These are phyloP conservation scores for Eurypyga helias DNA, from an alignment of 2,113 vertebrate genomes.

Conservation along the genomic window DNA sequence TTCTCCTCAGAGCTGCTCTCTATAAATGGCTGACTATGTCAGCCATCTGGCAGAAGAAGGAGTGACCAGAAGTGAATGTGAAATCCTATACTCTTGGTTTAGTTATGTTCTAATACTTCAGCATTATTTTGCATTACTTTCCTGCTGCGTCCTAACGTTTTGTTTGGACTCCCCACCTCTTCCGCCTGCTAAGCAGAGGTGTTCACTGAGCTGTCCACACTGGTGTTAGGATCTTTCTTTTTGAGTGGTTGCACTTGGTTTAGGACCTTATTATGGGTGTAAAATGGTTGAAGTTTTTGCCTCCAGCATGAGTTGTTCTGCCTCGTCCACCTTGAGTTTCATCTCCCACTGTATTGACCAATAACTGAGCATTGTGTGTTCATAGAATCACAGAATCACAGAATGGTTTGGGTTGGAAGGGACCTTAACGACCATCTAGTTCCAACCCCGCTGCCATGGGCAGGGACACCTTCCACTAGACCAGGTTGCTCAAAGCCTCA, in stretches of 20 bases:
- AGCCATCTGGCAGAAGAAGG: neutral
- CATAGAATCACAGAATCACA: too few species aligned
- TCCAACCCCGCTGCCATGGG: too few species aligned
- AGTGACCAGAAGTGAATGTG: neutral
- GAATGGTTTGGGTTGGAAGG: too few species aligned
- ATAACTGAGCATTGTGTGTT: neutral
- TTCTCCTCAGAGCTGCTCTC: too few species aligned
- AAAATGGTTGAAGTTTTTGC: neutral
- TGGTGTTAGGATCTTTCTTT: neutral
- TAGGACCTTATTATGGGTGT: neutral
- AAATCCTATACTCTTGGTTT: neutral
- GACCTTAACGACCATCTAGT: too few species aligned
- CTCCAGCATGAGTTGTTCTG: neutral
- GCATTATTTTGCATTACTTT: neutral
- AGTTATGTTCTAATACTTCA: neutral
- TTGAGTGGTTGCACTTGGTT: neutral
- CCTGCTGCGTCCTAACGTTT: neutral
- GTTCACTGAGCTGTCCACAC: neutral
- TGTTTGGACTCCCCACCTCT: neutral
- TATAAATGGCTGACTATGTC: fast-evolving
- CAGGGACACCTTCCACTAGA: too few species aligned
- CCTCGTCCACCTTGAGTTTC: neutral
- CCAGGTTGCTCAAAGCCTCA: too few species aligned
- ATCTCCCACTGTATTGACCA: fast-evolving
- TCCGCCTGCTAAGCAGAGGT: neutral